A percentile compares a stretch with the other conserved stretches of the same genome.
Conservation (phyloP, 2,113 vertebrate genomes). For the Amphilophus citrinellus region DNA sequence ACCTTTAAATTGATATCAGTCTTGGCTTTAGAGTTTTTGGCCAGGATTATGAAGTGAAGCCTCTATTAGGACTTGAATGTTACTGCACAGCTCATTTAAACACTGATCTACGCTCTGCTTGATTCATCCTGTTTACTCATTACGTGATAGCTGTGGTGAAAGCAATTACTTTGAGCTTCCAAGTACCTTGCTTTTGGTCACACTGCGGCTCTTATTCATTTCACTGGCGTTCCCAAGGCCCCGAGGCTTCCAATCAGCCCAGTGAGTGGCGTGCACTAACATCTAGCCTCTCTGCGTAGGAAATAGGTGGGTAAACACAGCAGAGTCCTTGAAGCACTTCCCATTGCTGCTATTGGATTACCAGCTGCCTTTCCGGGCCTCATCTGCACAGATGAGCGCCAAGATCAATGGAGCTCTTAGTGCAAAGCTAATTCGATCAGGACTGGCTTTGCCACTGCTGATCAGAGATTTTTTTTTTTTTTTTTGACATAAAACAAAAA, state of each 20-base stretch:
- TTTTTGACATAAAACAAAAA: constrained; percentile 66
- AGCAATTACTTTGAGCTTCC: constrained; percentile 72
- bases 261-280: constrained; percentile 55
- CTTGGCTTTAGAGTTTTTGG: constrained; percentile 29
- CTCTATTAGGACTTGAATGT: constrained; percentile 26
- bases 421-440: constrained; percentile 80
- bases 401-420: constrained; percentile 83
- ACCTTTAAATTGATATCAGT: constrained; percentile 24
- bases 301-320: constrained; percentile 70
- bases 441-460: constrained; percentile 74
- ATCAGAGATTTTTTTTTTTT: constrained; percentile 67
- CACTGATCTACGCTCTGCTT: constrained; percentile 38
- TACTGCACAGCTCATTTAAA: constrained; percentile 49
- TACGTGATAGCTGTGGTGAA: constrained; percentile 64
- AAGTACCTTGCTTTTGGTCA: constrained; percentile 67
- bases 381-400: constrained; percentile 78
- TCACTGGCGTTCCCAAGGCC: constrained; percentile 46
- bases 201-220: constrained; percentile 54
- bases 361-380: constrained; percentile 73
- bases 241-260: constrained; percentile 60
- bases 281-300: constrained; percentile 52
- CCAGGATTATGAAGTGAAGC: constrained; percentile 37
- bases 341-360: constrained; percentile 80
- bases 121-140: constrained; percentile 75
- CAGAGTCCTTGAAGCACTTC: constrained; percentile 79